A percentile compares a stretch with the other conserved stretches of the same genome.
Evolutionary conservation across 2,113 vertebrate species (phyloP).

Genomic region (Neofelis nebulosa): DNA sequence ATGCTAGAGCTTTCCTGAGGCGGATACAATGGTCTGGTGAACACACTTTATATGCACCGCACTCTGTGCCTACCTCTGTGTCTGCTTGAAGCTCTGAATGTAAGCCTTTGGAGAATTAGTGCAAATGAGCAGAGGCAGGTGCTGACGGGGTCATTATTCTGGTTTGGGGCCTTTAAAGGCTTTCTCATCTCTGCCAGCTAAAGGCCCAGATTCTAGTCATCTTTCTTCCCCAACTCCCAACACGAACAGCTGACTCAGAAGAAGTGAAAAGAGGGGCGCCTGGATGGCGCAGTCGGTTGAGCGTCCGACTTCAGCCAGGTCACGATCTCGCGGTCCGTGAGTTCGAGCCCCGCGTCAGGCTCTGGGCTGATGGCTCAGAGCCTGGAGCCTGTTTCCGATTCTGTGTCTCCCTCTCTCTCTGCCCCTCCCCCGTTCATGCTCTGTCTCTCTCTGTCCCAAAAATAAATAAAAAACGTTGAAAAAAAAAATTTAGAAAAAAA

Average conservation of each 20-base stretch:
- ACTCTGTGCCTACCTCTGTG: not conserved
- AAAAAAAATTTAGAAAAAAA: not conserved
- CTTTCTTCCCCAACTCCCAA: not conserved
- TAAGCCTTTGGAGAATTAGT: not conserved
- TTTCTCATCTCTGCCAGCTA: not conserved
- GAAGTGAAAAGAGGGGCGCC: not conserved
- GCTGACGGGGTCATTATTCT: not conserved
- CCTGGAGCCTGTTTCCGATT: too few relatives aligned
- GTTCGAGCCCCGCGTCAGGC: too few relatives aligned
- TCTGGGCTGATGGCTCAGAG: too few relatives aligned
- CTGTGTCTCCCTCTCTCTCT: too few relatives aligned
- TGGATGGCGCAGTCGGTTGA: too few relatives aligned
- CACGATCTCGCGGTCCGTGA: too few relatives aligned
- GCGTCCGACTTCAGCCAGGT: too few relatives aligned
- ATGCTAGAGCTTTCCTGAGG: not conserved
- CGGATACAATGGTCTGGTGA: not conserved
- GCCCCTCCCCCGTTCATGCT: too few relatives aligned
- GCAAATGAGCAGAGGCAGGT: not conserved
- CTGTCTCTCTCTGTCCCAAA: too few relatives aligned
- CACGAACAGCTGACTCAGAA: not conserved
- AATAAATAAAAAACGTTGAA: too few relatives aligned
- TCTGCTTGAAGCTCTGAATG: not conserved
- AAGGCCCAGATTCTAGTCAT: not conserved
- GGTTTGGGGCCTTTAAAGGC: not conserved
- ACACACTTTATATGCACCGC: rapidly evolving